Evolutionary conservation across 2,888 invertebrate genomes (phyloP).

Genomic region (Chrysomela aeneicollis): DNA sequence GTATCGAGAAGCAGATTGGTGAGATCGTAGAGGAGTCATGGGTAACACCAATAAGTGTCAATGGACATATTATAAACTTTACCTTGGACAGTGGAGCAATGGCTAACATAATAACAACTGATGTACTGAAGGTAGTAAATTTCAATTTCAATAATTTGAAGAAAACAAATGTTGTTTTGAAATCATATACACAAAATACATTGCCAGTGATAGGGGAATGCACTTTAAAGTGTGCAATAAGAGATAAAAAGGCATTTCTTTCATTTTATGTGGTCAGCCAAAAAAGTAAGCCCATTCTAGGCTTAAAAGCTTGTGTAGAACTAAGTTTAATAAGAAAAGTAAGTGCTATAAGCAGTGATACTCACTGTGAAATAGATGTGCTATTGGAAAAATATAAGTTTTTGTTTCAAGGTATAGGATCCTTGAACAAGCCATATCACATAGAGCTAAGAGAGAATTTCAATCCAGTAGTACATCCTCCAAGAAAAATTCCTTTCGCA

Average conservation of each 20-base stretch:
- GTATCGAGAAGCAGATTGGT: too few species aligned
- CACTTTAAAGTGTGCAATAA: neutral
- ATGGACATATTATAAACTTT: too few species aligned
- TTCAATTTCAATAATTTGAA: too few species aligned
- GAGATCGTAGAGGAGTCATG: too few species aligned
- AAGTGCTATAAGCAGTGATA: constrained; percentile 1
- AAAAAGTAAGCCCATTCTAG: constrained; percentile 25
- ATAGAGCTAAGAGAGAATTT: constrained; percentile 25
- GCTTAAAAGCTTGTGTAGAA: constrained; percentile 22
- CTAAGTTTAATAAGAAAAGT: constrained; percentile 21
- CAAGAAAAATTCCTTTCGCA: constrained; percentile 24
- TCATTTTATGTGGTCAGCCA: too few species aligned
- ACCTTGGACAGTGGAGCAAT: too few species aligned
- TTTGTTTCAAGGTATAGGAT: constrained; percentile 26
- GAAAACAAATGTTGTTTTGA: neutral
- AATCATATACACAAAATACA: neutral
- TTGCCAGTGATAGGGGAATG: neutral
- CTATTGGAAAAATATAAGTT: constrained; percentile 38
- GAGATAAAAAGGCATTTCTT: neutral
- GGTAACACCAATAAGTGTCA: too few species aligned
- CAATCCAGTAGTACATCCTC: constrained; percentile 23
- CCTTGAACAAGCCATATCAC: constrained; percentile 25
- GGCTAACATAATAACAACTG: too few species aligned
- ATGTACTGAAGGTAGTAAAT: too few species aligned
- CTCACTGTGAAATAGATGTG: neutral